Base-by-base conservation (phyloP, 2,888 invertebrate genomes). In the Brachypalpus laphriformis region DNA sequence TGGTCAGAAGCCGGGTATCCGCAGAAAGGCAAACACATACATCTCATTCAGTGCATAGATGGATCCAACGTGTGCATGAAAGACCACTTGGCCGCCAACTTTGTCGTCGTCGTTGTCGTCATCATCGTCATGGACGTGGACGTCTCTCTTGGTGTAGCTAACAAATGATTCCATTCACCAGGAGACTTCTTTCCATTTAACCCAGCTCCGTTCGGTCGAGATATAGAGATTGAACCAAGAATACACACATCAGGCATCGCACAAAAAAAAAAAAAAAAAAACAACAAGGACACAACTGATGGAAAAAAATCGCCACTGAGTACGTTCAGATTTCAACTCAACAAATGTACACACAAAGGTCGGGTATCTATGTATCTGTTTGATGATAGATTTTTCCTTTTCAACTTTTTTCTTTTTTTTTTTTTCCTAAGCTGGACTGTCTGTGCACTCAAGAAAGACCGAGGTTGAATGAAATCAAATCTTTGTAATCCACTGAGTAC, bases 401-500 rank as follows among this genome's bases (percentile, higher is more conserved):
- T 57, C 2, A 2, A 40, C 3, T 22, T 1, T 54, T 34, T 45
- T 40, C 49, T 47, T 18, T 5, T 20, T 22, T 11, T 47, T 28
- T 34, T 18, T 56, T 6, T 8, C 5, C 51, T 1, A 51, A 70
- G 45, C 68, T 47, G 56, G 42, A 65, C 68, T 66, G 56, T 59
- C 75, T 28, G 80, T 81, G 81, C 85, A 85, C 85, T 85, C 76
- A 61, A 81, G 71, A 81, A 83, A 70, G 56, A 81, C 81, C 65
- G 42, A 81, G 75, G 85, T 76, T 76, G 76, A 71, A 76, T 85
- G 85, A 85, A 85, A 85, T 85, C 81, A 85, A 85, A 85, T 71
- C 85, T 85, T 81, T 76, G 81, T 85, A 85, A 81, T 85, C 81
- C 85, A 66, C 51, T 76, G 81, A 81, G 85, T 81, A 76, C 80